Percentiles rank a stretch among this genome's conserved stretches.
Conservation (phyloP, 2,888 invertebrate species). For the Cinara cedri region DNA sequence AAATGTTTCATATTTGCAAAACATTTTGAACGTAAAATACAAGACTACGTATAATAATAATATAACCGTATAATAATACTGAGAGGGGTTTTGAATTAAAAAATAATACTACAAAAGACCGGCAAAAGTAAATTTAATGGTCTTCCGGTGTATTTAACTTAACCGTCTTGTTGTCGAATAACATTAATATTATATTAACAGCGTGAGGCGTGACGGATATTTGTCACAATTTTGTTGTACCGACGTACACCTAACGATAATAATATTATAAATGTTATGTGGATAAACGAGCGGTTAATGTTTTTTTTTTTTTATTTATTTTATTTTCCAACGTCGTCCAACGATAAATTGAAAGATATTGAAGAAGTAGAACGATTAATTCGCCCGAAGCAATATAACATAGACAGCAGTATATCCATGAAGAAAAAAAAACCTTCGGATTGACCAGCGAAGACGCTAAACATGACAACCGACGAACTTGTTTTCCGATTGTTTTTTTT, state of each 20-base stretch:
- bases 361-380: conserved; percentile 30
- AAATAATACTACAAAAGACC: too few relatives aligned
- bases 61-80: too few relatives aligned
- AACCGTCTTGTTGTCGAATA: too few relatives aligned
- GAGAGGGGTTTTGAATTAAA: too few relatives aligned
- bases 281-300: background rate
- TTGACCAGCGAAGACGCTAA: conserved; percentile 23
- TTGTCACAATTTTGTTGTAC: background rate
- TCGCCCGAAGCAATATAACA: background rate
- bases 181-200: conserved; percentile 5
- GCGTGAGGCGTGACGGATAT: conserved; percentile 21
- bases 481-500: conserved; percentile 44
- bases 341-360: conserved; percentile 4
- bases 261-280: background rate
- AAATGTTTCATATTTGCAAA: too few relatives aligned
- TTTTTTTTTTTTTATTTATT: background rate
- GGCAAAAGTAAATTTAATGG: too few relatives aligned
- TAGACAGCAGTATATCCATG: background rate
- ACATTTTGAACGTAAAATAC: too few relatives aligned
- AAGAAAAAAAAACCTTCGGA: conserved; percentile 15
- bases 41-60: too few relatives aligned
- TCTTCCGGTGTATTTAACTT: too few relatives aligned
- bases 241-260: background rate
- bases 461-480: conserved; percentile 21
- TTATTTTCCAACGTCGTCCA: background rate